These are phyloP conservation scores for Gopherus evgoodei DNA, from an alignment of 2,113 vertebrate genomes.

Conservation along the genomic window DNA sequence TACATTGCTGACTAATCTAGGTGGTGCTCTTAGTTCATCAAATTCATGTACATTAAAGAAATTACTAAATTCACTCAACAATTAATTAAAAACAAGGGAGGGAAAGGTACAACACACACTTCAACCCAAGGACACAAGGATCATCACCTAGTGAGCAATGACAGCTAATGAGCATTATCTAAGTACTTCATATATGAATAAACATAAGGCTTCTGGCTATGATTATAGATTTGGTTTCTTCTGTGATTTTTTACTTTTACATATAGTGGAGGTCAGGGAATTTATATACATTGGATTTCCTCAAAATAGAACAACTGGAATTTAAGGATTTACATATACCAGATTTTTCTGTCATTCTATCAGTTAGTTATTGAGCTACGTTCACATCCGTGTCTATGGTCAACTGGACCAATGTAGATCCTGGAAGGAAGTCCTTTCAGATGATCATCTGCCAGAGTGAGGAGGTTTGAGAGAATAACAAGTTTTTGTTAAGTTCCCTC, in stretches of 20 bases:
- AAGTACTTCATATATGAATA: slow-evolving; percentile 56
- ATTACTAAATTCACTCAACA: neutral
- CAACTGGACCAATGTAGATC: neutral
- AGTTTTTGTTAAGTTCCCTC: neutral
- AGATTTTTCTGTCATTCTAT: neutral
- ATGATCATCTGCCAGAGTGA: neutral
- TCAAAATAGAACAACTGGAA: neutral
- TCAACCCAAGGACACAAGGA: slow-evolving; percentile 38
- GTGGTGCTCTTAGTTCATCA: neutral
- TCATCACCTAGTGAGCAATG: slow-evolving; percentile 53
- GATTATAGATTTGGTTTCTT: slow-evolving; percentile 40
- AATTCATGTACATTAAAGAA: neutral
- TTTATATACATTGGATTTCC: neutral
- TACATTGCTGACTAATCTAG: neutral
- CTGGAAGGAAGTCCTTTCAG: neutral
- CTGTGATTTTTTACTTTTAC: slow-evolving; percentile 35
- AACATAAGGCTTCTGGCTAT: slow-evolving; percentile 43
- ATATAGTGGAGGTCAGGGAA: slow-evolving; percentile 35
- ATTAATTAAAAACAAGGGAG: slow-evolving; percentile 55
- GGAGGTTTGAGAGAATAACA: neutral
- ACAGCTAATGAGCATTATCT: slow-evolving; percentile 55
- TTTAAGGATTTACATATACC: neutral
- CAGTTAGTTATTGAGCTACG: neutral
- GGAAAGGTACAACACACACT: slow-evolving; percentile 35
- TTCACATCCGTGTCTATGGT: neutral